Conservation (phyloP, 2,797 vertebrate genomes). For the Notolepis coatsorum region DNA sequence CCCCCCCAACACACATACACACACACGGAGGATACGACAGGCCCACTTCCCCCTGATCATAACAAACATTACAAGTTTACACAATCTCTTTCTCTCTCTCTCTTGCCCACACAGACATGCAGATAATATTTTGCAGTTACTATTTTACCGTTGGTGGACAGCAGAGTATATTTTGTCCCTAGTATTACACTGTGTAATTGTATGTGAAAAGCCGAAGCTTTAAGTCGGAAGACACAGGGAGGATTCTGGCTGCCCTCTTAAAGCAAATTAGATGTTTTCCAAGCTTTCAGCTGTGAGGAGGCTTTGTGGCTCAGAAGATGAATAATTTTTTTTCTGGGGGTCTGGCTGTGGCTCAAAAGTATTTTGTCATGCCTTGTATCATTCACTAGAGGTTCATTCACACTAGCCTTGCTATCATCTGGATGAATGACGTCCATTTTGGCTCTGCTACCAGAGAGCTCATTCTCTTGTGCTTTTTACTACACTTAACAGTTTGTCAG, state of each 20-base stretch:
- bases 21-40: slow-evolving; percentile 53
- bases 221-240: slow-evolving; percentile 49
- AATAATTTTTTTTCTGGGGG: slow-evolving; percentile 61
- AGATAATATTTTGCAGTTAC: no score
- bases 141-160: no score
- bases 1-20: slow-evolving; percentile 57
- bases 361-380: slow-evolving; percentile 53
- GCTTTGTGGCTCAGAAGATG: slow-evolving; percentile 64
- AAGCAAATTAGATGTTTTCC: slow-evolving; percentile 68
- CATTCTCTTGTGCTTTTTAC: slow-evolving; percentile 10
- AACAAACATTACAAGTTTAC: slow-evolving; percentile 62
- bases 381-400: slow-evolving; percentile 38
- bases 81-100: slow-evolving; percentile 26
- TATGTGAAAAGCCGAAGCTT: slow-evolving; percentile 37
- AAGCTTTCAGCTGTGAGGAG: slow-evolving; percentile 53
- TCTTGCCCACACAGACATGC: neutral
- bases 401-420: slow-evolving; percentile 36
- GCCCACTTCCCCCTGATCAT: slow-evolving; percentile 63
- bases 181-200: slow-evolving; percentile 20
- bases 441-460: slow-evolving; percentile 24
- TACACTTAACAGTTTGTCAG: neutral
- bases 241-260: slow-evolving; percentile 51
- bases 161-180: slow-evolving; percentile 15
- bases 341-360: slow-evolving; percentile 44
- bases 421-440: slow-evolving; percentile 17